Percentiles rank a stretch among this genome's conserved stretches.
Evolutionary conservation across 2,888 invertebrate genomes (phyloP).

Genomic region (Hypena proboscidalis): DNA sequence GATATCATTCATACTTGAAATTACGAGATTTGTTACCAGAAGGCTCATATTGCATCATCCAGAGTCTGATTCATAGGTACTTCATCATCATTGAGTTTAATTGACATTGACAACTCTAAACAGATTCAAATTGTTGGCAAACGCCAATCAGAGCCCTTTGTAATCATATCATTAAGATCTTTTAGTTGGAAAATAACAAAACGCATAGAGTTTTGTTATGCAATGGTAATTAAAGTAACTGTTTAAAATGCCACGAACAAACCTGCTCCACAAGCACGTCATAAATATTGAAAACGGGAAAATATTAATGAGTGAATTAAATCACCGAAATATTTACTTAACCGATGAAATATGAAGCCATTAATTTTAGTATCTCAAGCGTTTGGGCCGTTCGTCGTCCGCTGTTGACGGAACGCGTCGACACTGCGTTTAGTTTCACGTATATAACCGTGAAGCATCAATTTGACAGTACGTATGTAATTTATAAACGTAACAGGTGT

Average conservation of each 20-base stretch:
- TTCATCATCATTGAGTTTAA: constrained; percentile 58
- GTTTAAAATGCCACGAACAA: background rate
- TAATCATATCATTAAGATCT: constrained; percentile 18
- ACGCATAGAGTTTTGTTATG: background rate
- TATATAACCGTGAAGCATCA: constrained; percentile 34
- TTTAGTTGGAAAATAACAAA: constrained; percentile 8
- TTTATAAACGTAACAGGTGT: constrained; percentile 39
- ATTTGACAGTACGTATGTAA: constrained; percentile 31
- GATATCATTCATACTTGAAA: constrained; percentile 2
- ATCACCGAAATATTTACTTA: constrained; percentile 6
- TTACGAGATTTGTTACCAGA: constrained; percentile 13
- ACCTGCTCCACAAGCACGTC: background rate
- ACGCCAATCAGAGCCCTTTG: constrained; percentile 34
- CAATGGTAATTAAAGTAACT: constrained; percentile 2
- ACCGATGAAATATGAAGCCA: constrained; percentile 11
- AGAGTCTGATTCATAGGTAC: constrained; percentile 38
- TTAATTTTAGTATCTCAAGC: constrained; percentile 11
- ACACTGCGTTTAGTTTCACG: constrained; percentile 18
- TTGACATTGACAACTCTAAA: constrained; percentile 53
- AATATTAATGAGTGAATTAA: constrained; percentile 1
- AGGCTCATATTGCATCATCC: constrained; percentile 21
- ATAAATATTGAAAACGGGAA: background rate
- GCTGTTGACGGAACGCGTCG: constrained; percentile 1
- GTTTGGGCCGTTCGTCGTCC: background rate
- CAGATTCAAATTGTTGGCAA: constrained; percentile 39